Evolutionary conservation across 2,113 vertebrate genomes (phyloP).

Genomic region (Plecotus auritus): DNA sequence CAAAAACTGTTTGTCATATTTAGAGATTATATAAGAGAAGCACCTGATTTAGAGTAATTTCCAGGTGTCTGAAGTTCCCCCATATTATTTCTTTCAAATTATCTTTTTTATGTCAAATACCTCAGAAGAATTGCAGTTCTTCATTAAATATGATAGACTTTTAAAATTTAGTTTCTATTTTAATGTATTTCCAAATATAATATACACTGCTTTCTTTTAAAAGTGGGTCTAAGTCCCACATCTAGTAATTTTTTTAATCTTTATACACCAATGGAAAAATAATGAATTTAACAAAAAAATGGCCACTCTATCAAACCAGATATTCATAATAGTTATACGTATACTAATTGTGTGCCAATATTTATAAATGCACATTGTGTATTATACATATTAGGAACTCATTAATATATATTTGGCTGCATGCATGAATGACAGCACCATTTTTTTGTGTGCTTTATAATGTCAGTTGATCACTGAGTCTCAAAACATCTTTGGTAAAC

Average conservation of each 20-base stretch:
- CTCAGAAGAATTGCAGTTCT: background rate
- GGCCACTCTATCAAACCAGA: background rate
- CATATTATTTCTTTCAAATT: background rate
- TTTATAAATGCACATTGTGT: background rate
- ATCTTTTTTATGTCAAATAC: background rate
- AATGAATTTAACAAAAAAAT: background rate
- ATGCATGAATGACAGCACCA: background rate
- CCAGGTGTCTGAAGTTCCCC: background rate
- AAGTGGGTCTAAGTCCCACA: background rate
- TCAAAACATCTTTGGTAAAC: conserved; percentile 6
- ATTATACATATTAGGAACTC: background rate
- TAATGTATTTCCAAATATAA: background rate
- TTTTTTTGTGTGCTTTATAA: background rate
- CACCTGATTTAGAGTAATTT: background rate
- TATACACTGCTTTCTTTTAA: background rate
- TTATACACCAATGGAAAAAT: background rate
- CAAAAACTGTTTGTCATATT: background rate
- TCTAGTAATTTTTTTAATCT: background rate
- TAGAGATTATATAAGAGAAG: background rate
- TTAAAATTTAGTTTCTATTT: background rate
- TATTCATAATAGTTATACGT: background rate
- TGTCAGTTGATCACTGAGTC: background rate
- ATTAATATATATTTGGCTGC: background rate
- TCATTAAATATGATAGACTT: background rate
- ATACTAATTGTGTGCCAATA: background rate